A percentile compares a stretch with the other conserved stretches of the same genome.
Evolutionary conservation across 1,140 invertebrate genomes (phyloP).

Genomic region (Gonatopus flavifemur): DNA sequence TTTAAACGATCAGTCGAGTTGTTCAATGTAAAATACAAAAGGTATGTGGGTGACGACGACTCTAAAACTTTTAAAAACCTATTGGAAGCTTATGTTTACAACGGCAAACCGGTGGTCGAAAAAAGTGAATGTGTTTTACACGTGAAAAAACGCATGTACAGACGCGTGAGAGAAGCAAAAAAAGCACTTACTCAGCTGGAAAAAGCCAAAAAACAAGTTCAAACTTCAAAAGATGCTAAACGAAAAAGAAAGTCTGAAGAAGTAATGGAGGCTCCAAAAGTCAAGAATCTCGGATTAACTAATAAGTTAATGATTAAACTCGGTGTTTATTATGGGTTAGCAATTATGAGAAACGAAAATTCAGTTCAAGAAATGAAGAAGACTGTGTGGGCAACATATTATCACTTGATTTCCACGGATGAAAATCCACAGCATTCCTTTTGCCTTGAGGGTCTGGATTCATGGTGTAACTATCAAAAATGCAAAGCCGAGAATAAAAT

Average conservation of each 20-base stretch:
- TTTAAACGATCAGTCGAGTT: constrained; percentile 12
- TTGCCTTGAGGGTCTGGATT: no score
- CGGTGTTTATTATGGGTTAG: no score
- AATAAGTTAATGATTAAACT: not conserved
- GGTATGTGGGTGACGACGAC: constrained; percentile 17
- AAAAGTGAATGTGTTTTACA: constrained; percentile 22
- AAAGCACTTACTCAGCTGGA: not conserved
- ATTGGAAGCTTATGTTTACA: constrained; percentile 11
- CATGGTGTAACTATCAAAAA: not conserved
- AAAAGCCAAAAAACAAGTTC: not conserved
- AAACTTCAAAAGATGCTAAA: not conserved
- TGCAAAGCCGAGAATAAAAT: not conserved
- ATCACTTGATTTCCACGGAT: not conserved
- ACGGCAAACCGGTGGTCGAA: no score
- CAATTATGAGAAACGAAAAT: no score
- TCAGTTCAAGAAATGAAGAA: not conserved
- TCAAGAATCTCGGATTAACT: not conserved
- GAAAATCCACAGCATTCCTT: not conserved
- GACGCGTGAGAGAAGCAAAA: not conserved
- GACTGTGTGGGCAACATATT: not conserved
- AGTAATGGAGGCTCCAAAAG: not conserved
- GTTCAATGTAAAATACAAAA: constrained; percentile 3
- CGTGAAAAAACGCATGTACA: not conserved
- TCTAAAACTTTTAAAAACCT: constrained; percentile 15
- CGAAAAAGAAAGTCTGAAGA: no score